A percentile compares a stretch with the other conserved stretches of the same genome.
Conservation (phyloP, 2,888 invertebrate species). For the Agonopterix subpropinquella region DNA sequence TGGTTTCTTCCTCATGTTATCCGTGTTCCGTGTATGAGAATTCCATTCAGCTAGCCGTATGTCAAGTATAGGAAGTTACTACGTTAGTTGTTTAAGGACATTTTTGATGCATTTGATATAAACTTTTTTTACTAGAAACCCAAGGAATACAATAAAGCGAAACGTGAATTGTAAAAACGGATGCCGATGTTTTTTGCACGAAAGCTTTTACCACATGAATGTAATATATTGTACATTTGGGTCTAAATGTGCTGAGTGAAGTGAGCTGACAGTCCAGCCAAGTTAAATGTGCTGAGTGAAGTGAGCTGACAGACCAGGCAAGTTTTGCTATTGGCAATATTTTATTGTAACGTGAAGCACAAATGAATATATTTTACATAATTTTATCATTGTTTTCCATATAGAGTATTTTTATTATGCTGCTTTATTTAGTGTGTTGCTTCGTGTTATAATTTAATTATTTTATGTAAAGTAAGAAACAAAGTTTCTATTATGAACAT, state of each 20-base stretch:
- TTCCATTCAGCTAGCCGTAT: constrained; percentile 64
- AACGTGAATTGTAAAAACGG: constrained; percentile 67
- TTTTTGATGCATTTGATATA: constrained; percentile 76
- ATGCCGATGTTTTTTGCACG: constrained; percentile 67
- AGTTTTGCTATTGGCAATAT: constrained; percentile 72
- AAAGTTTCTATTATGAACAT: constrained; percentile 67
- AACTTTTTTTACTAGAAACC: constrained; percentile 75
- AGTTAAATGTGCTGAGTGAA: constrained; percentile 72
- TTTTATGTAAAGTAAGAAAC: constrained; percentile 66
- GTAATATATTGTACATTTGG: constrained; percentile 76
- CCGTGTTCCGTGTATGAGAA: constrained; percentile 55
- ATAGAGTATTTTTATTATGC: constrained; percentile 63
- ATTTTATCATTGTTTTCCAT: constrained; percentile 58
- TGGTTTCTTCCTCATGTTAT: constrained; percentile 63
- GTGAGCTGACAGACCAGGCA: constrained; percentile 69
- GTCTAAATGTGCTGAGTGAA: constrained; percentile 73
- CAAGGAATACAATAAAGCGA: constrained; percentile 57
- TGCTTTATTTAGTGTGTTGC: constrained; percentile 72
- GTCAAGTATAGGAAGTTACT: constrained; percentile 62
- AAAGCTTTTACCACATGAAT: constrained; percentile 67
- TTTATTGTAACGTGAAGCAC: constrained; percentile 46
- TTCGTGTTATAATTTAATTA: constrained; percentile 70
- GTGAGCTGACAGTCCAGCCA: constrained; percentile 69
- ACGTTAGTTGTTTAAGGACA: constrained; percentile 74
- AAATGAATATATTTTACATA: constrained; percentile 28